Evolutionary conservation across 2,888 invertebrate genomes (phyloP), one percentile per base, ranked within the genome.

Genomic region (Drosophila rubida): DNA sequence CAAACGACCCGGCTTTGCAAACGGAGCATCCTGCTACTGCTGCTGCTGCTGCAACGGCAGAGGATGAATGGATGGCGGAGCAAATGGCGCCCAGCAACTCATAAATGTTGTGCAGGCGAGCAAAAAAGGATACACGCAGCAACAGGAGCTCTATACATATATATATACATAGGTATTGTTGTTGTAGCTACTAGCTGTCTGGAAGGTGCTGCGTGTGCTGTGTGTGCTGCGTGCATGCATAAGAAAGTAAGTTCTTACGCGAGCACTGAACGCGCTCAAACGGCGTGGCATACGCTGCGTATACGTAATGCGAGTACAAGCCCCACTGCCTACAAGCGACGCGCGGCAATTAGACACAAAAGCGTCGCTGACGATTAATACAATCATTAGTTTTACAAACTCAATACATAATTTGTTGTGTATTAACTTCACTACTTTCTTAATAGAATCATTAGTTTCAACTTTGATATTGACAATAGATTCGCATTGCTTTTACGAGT

Each of bases 81-180:
- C 11, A 46, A 46, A 48, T 48, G 35, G 23, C 27, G 49, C 32
- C 44, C 35, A 48, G 44, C 72, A 60, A 61, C 81, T 78, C 85
- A 87, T 84, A 82, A 82, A 87, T 83, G 87, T 60, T 68, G 57
- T 60, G 73, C 79, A 64, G 66, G 60, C 62, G 46, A 57, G 74
- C 61, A 69, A 79, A 75, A 79, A 79, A 65, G 76, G 76, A 77
- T 68, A 71, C 65, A 57, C 61, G 42, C 72, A 76, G 32, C 16
- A 27, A 13, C 13, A 50, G 35, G 35, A 37, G 35, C 35, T 30
- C 2, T 30, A 1, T 32, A 32, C 32, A 32, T 32, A 32, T 7
- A 25, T 25, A 25, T n/a, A n/a, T n/a, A n/a, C n/a, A n/a, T n/a
- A n/a, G n/a, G n/a, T n/a, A n/a, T n/a, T n/a, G n/a, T n/a, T n/a